Percentiles rank a stretch among this genome's conserved stretches.
phyloP scores from a whole-genome alignment of 2,888 invertebrate species.

The Tenodera sinensis region DNA sequence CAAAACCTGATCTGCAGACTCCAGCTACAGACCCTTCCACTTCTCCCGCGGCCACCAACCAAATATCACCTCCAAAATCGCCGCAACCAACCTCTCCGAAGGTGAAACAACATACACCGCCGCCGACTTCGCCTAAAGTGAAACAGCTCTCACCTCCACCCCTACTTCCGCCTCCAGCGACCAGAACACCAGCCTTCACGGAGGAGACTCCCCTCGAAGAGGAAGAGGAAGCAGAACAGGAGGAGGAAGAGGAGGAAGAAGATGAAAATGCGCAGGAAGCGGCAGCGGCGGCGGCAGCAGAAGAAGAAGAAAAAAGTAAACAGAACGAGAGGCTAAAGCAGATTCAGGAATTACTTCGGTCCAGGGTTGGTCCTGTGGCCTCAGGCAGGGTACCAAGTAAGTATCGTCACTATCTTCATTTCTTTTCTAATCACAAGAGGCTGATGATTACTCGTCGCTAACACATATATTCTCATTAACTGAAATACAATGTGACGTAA shows the following conservation, averaged over 20 bases:
- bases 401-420: background rate
- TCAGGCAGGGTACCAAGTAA: slow-evolving; percentile 26
- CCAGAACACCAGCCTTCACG: slow-evolving; percentile 36
- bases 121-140: background rate
- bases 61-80: slow-evolving; percentile 37
- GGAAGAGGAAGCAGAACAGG: slow-evolving; percentile 63
- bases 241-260: slow-evolving; percentile 43
- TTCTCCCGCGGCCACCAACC: slow-evolving; percentile 56
- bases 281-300: slow-evolving; percentile 40
- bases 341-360: slow-evolving; percentile 61
- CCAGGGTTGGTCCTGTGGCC: slow-evolving; percentile 11
- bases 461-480: too few relatives aligned
- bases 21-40: slow-evolving; percentile 2
- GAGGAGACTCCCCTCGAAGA: slow-evolving; percentile 51
- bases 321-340: slow-evolving; percentile 63
- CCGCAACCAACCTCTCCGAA: slow-evolving; percentile 37
- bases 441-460: too few relatives aligned
- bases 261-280: slow-evolving; percentile 32
- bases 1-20: slow-evolving; percentile 61
- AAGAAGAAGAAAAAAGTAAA: slow-evolving; percentile 43
- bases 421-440: too few relatives aligned
- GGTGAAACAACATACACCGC: background rate
- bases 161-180: background rate
- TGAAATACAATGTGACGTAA: too few relatives aligned
- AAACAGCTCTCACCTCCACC: slow-evolving; percentile 4